Conservation (phyloP, 23 tunicate genomes). For the Corella eumyota region DNA sequence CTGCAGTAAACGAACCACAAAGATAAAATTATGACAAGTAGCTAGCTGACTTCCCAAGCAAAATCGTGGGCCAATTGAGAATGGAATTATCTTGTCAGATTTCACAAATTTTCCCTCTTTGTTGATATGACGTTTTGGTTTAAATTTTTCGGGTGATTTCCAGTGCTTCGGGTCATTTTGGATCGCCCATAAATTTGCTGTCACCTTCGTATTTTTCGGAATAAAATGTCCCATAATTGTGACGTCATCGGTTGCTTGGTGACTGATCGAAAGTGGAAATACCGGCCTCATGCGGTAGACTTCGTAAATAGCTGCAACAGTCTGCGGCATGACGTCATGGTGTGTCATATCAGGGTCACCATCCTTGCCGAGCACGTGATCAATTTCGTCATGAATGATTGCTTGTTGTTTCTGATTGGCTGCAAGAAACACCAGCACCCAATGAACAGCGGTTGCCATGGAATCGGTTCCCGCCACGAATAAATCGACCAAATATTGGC, state of each 20-base stretch:
- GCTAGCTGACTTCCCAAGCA: conserved; percentile 21
- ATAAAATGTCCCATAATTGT: not conserved
- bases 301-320: conserved; percentile 11
- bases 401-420: conserved; percentile 2
- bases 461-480: conserved; percentile 25
- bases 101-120: conserved; percentile 2
- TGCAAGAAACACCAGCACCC: conserved; percentile 11
- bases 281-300: conserved; percentile 13
- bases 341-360: not conserved
- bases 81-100: conserved; percentile 11
- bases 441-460: conserved; percentile 23
- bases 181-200: conserved; percentile 20
- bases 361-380: not conserved
- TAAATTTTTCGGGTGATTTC: conserved; percentile 8
- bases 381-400: conserved; percentile 3
- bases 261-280: conserved; percentile 22
- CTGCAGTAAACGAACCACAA: conserved; percentile 4
- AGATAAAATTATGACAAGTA: conserved; percentile 8
- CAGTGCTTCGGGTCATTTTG: conserved; percentile 18
- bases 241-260: conserved; percentile 12
- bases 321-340: conserved; percentile 13
- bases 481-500: conserved; percentile 5
- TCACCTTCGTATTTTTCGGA: conserved; percentile 11
- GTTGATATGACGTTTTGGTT: conserved; percentile 3
- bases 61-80: conserved; percentile 16